Evolutionary conservation across 2,888 invertebrate genomes (phyloP), one percentile per base, ranked within the genome.

Genomic region (Dryococelus australis): DNA sequence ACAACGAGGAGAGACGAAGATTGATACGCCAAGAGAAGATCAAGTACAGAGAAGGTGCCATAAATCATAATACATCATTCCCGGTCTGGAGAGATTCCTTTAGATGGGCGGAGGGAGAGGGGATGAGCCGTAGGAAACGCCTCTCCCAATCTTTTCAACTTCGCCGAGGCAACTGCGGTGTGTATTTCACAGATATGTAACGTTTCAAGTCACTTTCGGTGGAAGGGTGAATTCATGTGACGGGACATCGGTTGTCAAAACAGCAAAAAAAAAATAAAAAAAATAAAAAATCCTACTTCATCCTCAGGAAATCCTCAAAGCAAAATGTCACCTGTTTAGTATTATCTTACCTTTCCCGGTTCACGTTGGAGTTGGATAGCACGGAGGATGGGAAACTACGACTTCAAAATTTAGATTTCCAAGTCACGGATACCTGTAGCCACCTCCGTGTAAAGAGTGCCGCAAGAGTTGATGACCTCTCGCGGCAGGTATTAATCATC

Each of bases 41-140:
- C 65, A 65, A 24, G 13, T 24, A 65, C n/a, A 65, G 8, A 65
- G n/a, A 24, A 20, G n/a, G 65, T 65, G 65, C n/a, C 65, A 65
- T 65, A 65, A 65, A 65, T 65, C 65, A 65, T 65, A 65, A 65
- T 65, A n/a, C 65, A 65, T 65, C 65, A 65, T 65, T n/a, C 65
- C n/a, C 8, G 8, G 65, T 8, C 20, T 24, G 65, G 20, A 65
- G 65, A 65, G n/a, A 65, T 35, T 35, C 35, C 35, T 35, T 35
- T 4, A 4, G 35, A 3, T 24, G 65, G 24, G 1, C 20, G 24
- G 65, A 47, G 47, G 47, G 10, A 6, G 47, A 10, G 47, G 47
- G 47, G 65, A 8, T 24, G 65, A 20, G 8, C 13, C n/a, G 65
- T 65, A 65, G 65, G 65, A 65, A 65, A 65, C 65, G n/a, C n/a